Base-by-base conservation (phyloP, 92 coral and sea anemone genomes). In the Phenganax subtilis region DNA sequence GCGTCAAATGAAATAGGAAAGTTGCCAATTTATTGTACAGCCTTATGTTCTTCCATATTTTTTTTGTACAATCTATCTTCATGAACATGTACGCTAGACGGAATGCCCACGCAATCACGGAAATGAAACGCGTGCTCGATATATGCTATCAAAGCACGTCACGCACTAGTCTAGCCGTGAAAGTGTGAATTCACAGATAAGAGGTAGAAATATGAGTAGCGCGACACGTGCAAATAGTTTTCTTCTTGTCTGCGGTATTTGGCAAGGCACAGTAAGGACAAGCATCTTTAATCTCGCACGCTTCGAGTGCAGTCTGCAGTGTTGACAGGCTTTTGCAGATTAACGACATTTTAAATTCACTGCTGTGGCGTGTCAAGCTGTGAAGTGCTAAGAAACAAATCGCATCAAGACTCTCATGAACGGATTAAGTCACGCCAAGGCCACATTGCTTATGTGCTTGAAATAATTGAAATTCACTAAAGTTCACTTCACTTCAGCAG, bases 291-390 rank as follows among this genome's bases (percentile, higher is more conserved):
- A 76, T 76, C 81, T 27, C 56, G 81, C 81, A 76, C 81, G 70
- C 81, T 58, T 58, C 56, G 62, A 58, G 81, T 76, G 71, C 53
- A 69, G 31, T 6, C 55, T 31, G 2, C 28, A 12, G 81, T 59
- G 81, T 58, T 76, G 81, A 76, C 81, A 76, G 70, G 70, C 54
- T 25, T 51, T 64, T 4, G 52, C 10, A 57, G 81, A 76, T 76
- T 76, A 76, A 76, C 47, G 81, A 76, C 70, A 76, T 76, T 76
- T 76, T 76, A 76, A 76, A 64, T 76, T 29, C 54, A 59, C 69
- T 10, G 6, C 56, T 51, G 30, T 47, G 31, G 12, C 71, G 12
- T 58, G 70, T 29, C 81, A 76, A 76, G 71, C 81, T 76, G 81
- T 59, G 81, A 76, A 60, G 70, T 76, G 81, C 60, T 59, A 30